Conservation (phyloP, 2,888 invertebrate species). For the Xestoiulus laeticollis region DNA sequence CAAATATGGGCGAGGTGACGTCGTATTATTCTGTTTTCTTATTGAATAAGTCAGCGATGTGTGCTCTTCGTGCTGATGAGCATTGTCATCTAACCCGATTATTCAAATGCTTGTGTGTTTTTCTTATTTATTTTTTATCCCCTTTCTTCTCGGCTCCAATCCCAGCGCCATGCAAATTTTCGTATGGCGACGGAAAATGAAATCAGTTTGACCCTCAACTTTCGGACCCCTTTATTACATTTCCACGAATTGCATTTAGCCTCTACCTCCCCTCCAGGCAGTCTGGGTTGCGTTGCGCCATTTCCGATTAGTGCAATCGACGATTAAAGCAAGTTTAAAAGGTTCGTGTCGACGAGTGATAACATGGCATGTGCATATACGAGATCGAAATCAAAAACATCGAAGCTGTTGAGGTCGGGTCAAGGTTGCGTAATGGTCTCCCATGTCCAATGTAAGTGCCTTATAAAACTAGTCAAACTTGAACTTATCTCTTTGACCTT, state of each 20-base stretch:
- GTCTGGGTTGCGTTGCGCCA: neutral
- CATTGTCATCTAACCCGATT: slow-evolving; percentile 50
- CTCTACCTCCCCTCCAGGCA: neutral
- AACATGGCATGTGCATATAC: neutral
- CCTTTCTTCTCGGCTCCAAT: neutral
- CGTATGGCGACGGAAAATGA: slow-evolving; percentile 28
- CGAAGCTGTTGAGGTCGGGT: too few species aligned
- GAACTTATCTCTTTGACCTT: too few species aligned
- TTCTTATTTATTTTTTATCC: slow-evolving; percentile 24
- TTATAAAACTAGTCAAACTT: too few species aligned
- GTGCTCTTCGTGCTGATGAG: slow-evolving; percentile 48
- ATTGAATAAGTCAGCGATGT: slow-evolving; percentile 49
- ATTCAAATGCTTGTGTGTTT: slow-evolving; percentile 49
- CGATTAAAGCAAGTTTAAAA: neutral
- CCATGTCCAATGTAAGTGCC: too few species aligned
- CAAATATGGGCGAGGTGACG: slow-evolving; percentile 49
- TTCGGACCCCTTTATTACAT: slow-evolving; percentile 24
- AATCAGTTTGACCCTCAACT: slow-evolving; percentile 38
- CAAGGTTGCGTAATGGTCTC: too few species aligned
- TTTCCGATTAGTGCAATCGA: neutral
- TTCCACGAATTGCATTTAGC: neutral
- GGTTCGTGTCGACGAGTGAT: neutral
- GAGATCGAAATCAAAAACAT: too few species aligned
- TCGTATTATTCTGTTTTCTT: slow-evolving; percentile 48
- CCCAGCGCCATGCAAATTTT: slow-evolving; percentile 41